A percentile compares a stretch with the other conserved stretches of the same genome.
Evolutionary conservation across 1,140 invertebrate species (phyloP).

Genomic region (Papilio glaucus): DNA sequence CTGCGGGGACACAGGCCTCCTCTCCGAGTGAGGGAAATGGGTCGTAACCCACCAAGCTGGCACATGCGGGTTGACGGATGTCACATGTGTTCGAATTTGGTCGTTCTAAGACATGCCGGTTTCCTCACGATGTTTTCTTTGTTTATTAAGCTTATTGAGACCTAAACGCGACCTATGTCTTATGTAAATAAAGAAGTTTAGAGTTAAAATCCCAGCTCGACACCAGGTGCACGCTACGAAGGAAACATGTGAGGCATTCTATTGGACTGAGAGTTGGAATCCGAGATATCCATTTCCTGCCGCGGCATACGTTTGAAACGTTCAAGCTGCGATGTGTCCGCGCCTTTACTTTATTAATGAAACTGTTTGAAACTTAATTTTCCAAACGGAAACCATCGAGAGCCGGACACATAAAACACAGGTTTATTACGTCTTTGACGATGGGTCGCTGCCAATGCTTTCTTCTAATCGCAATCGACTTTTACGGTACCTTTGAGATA

Average conservation of each 20-base stretch:
- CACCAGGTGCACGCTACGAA: background rate
- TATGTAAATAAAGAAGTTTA: too few relatives aligned
- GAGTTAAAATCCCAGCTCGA: background rate
- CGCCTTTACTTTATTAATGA: slow-evolving; percentile 42
- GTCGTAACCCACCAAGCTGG: too few relatives aligned
- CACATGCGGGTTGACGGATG: too few relatives aligned
- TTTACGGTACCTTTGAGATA: background rate
- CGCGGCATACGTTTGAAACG: background rate
- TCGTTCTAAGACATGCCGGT: too few relatives aligned
- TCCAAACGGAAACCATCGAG: slow-evolving; percentile 48
- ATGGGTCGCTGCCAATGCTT: slow-evolving; percentile 30
- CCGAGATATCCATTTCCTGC: background rate
- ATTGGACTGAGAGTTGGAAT: background rate
- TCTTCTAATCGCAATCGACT: slow-evolving; percentile 10
- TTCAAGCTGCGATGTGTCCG: background rate
- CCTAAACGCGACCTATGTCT: too few relatives aligned
- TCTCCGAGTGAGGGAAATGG: too few relatives aligned
- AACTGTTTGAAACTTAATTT: slow-evolving; percentile 49
- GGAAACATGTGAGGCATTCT: background rate
- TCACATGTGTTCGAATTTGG: too few relatives aligned
- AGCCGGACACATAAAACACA: slow-evolving; percentile 54
- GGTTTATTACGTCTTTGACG: slow-evolving; percentile 50
- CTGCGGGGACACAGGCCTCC: too few relatives aligned
- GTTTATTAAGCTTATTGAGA: too few relatives aligned
- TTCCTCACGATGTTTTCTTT: too few relatives aligned